Percentiles rank a stretch among this genome's conserved stretches.
phyloP scores from a whole-genome alignment of 2,113 vertebrate genomes.

The Etia nguti region DNA sequence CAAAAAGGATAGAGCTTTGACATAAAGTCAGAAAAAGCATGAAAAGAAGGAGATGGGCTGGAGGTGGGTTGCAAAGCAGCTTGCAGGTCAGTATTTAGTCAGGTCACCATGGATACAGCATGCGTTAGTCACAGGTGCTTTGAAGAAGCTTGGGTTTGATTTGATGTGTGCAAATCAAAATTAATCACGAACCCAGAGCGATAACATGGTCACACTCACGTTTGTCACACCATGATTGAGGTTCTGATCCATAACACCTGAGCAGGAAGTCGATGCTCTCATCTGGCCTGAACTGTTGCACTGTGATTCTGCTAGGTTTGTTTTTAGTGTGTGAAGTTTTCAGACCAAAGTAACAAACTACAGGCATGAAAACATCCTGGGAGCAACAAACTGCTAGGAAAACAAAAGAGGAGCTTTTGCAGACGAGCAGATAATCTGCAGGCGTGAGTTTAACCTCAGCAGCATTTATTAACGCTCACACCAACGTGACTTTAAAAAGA shows the following conservation, averaged over 20 bases:
- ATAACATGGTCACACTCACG: accelerated
- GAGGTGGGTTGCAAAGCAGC: background rate
- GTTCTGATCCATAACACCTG: accelerated
- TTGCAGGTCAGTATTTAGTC: background rate
- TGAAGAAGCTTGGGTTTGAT: background rate
- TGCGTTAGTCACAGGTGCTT: accelerated
- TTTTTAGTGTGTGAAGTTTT: background rate
- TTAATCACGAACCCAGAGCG: accelerated
- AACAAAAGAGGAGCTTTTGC: background rate
- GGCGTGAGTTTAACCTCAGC: background rate
- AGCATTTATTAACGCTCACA: background rate
- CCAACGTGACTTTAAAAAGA: background rate
- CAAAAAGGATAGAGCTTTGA: background rate
- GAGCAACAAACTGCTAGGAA: background rate
- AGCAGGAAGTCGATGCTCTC: background rate
- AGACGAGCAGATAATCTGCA: background rate
- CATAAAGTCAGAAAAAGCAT: background rate
- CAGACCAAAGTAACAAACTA: background rate
- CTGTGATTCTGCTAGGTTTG: background rate
- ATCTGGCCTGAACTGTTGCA: accelerated
- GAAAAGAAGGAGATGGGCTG: background rate
- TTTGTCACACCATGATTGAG: background rate
- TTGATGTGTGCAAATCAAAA: background rate
- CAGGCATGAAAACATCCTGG: background rate
- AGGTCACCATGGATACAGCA: accelerated